A percentile compares a stretch with the other conserved stretches of the same genome.
Conservation (phyloP, 1,140 invertebrate species). For the Colletes gigas region DNA sequence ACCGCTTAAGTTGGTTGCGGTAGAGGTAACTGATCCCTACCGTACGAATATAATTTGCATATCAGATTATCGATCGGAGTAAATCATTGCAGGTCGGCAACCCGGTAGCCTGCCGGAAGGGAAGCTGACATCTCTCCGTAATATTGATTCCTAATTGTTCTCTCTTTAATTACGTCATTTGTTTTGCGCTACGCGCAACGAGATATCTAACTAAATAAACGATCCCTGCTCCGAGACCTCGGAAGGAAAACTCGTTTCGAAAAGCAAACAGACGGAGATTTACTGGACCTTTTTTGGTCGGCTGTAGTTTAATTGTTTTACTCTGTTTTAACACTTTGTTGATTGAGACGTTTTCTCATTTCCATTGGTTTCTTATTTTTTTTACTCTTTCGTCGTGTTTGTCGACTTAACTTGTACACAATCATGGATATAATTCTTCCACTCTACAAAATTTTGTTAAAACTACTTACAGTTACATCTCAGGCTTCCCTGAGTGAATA, state of each 20-base stretch:
- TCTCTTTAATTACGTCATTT: constrained; percentile 50
- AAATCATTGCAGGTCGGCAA: constrained; percentile 64
- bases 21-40: constrained; percentile 62
- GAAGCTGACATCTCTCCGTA: constrained; percentile 44
- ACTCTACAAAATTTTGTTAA: no score
- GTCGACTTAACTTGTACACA: no score
- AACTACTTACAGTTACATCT: no score
- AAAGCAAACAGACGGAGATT: background rate
- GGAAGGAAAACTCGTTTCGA: background rate
- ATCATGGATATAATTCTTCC: no score
- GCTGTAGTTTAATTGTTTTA: background rate
- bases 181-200: constrained; percentile 1
- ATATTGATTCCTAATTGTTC: constrained; percentile 66
- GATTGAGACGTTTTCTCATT: no score
- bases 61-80: constrained; percentile 67
- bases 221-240: background rate
- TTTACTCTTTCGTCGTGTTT: no score
- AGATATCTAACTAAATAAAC: background rate
- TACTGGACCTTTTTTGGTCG: no score
- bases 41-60: constrained; percentile 66
- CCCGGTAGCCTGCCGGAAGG: constrained; percentile 56
- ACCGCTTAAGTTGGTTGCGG: constrained; percentile 47
- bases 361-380: no score
- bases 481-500: no score
- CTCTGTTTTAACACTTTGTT: background rate